phyloP scores from a whole-genome alignment of 2,113 vertebrate species.

The Grus americana region DNA sequence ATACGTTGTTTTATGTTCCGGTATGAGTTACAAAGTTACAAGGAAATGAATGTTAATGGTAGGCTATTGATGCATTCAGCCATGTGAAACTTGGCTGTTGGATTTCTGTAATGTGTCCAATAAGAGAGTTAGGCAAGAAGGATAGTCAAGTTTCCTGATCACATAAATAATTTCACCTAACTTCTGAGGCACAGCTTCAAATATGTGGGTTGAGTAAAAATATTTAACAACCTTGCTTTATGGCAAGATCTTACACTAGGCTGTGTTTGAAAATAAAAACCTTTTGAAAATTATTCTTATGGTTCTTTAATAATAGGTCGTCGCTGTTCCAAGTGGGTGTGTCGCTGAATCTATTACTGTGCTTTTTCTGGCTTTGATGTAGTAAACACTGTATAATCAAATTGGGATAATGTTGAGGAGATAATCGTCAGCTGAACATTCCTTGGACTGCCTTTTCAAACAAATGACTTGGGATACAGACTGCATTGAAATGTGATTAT shows the following conservation, averaged over 20 bases:
- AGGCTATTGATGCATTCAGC: not conserved
- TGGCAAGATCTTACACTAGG: constrained; percentile 29
- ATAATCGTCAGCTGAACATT: constrained; percentile 31
- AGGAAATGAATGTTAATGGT: not conserved
- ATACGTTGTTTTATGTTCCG: accelerated
- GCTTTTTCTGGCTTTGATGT: constrained; percentile 66
- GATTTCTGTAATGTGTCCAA: not conserved
- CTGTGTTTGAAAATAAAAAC: constrained; percentile 64
- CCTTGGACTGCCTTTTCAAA: constrained; percentile 28
- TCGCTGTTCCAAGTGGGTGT: constrained; percentile 57
- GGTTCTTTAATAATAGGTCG: constrained; percentile 67
- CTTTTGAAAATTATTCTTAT: constrained; percentile 59
- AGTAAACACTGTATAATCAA: constrained; percentile 61
- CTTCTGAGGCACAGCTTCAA: constrained; percentile 44
- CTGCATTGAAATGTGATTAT: constrained; percentile 7
- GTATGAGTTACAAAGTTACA: not conserved
- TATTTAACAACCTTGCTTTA: constrained; percentile 37
- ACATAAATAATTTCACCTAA: constrained; percentile 17
- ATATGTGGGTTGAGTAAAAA: constrained; percentile 26
- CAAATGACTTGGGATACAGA: constrained; percentile 19
- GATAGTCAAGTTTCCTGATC: not conserved
- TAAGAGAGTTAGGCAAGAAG: not conserved
- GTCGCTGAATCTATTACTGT: constrained; percentile 55
- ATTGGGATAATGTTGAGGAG: constrained; percentile 47
- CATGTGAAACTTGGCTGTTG: not conserved